These are phyloP conservation scores for Eurypyga helias DNA, from an alignment of 2,113 vertebrate genomes.

Conservation along the genomic window DNA sequence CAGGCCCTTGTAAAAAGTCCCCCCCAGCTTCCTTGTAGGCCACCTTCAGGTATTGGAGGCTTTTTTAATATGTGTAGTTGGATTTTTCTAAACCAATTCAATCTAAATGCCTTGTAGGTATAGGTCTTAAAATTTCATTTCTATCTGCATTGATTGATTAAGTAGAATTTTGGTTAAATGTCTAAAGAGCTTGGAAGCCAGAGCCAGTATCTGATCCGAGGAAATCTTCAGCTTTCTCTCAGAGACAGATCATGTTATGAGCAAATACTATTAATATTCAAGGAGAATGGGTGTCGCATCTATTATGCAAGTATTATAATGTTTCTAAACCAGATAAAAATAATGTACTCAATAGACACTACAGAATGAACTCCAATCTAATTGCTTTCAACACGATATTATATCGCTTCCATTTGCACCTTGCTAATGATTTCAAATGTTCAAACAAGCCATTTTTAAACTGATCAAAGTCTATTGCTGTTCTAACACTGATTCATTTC, in stretches of 20 bases:
- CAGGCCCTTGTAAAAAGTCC: too few relatives aligned
- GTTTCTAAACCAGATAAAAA: constrained; percentile 62
- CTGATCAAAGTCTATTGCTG: constrained; percentile 52
- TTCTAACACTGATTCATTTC: constrained; percentile 61
- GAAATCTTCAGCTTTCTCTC: not conserved
- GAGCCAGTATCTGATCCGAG: not conserved
- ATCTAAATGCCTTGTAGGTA: not conserved
- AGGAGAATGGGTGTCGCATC: constrained; percentile 18
- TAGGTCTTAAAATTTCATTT: constrained; percentile 42
- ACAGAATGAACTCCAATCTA: constrained; percentile 36
- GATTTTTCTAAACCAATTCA: constrained; percentile 39
- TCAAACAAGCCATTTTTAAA: constrained; percentile 46
- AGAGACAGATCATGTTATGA: constrained; percentile 11
- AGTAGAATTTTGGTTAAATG: not conserved
- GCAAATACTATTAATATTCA: constrained; percentile 18
- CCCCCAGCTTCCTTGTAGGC: too few relatives aligned
- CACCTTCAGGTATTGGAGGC: too few relatives aligned
- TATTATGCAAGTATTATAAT: constrained; percentile 52
- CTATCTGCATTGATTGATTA: not conserved
- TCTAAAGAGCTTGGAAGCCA: constrained; percentile 7
- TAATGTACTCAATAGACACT: constrained; percentile 39
- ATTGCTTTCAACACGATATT: constrained; percentile 21
- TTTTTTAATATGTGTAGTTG: not conserved
- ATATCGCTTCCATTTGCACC: constrained; percentile 49
- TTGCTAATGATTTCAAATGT: constrained; percentile 65